Conservation (phyloP, 2,888 invertebrate genomes). For the Melanophora roralis region DNA sequence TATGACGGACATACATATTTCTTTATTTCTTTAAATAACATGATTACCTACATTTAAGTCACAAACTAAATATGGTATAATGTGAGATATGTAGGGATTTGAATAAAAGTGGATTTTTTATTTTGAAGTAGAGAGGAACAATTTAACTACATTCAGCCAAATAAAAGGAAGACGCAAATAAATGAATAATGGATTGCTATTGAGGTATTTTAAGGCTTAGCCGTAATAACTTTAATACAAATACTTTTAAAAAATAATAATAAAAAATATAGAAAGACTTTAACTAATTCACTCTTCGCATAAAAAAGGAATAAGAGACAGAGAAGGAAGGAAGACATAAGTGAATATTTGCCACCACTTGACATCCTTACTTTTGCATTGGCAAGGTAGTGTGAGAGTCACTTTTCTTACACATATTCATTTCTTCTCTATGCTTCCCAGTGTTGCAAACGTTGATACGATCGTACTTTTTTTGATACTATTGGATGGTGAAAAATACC, state of each 20-base stretch:
- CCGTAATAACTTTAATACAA: neutral
- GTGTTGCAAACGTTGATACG: too few species aligned
- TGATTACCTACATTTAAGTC: neutral
- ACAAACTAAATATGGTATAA: neutral
- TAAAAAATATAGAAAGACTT: too few species aligned
- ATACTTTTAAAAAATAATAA: neutral
- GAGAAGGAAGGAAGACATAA: neutral
- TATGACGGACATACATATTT: too few species aligned
- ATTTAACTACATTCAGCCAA: neutral
- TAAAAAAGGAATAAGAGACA: neutral
- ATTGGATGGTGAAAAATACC: too few species aligned
- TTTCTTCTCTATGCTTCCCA: neutral
- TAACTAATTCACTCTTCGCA: too few species aligned
- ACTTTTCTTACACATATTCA: neutral
- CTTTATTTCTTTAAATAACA: neutral
- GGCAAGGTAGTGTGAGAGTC: neutral
- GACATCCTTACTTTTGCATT: neutral
- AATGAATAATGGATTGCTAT: neutral
- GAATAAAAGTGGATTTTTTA: neutral
- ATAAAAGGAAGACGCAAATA: neutral
- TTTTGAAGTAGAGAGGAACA: neutral
- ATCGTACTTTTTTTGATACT: too few species aligned
- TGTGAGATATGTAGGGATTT: neutral
- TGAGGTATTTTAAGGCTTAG: neutral
- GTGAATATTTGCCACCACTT: conserved; percentile 10